Evolutionary conservation across 2,113 vertebrate species (phyloP), one percentile per base, ranked within the genome.

Genomic region (Cervus canadensis): DNA sequence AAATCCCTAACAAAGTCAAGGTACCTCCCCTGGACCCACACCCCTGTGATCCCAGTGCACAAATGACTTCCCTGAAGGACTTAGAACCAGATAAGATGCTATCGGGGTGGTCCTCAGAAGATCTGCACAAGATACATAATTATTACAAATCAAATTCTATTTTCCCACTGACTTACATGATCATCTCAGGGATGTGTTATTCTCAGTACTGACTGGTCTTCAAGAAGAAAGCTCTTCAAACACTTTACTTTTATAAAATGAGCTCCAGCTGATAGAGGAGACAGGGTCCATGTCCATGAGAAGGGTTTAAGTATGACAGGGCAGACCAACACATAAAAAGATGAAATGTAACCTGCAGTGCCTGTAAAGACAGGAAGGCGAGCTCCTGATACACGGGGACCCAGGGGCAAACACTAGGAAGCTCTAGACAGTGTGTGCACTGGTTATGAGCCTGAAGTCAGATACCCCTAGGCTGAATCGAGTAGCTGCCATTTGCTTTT

Each of bases 341-440:
- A 30, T 36, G 56, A 84, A 76, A 26, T 0, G 21, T 11, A 48
- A 19, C 28, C 33, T 2, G 0, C 15, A 2, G 0, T 15, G 16
- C 36, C 43, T 21, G 19, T n/a, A 3, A 62, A n/a, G 36, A 28
- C 6, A 89, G 67, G 13, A 89, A 36, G 9, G 2, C 10, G 30
- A 71, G 40, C 12, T 54, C 15, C 33, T 43, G 30, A 26, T 3
- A 9, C 28, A 16, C 23, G 25, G 45, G 23, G 9, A 33, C 67
- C 36, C 30, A 5, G 21, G 15, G 50, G 14, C 21, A 36, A 56
- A 56, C 45, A n/a, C 16, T 7, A n/a, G 30, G 1, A 25, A 3
- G 25, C 48, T 43, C 52, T 11, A 3, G 1, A 5, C 26, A 26
- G 3, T 5, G 25, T 5, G 5, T 0, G 5, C 1, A 0, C 7